Percentiles rank a stretch among this genome's conserved stretches.
These are phyloP conservation scores for Montifringilla adamsi DNA, from an alignment of 2,113 vertebrate species.

Conservation along the genomic window DNA sequence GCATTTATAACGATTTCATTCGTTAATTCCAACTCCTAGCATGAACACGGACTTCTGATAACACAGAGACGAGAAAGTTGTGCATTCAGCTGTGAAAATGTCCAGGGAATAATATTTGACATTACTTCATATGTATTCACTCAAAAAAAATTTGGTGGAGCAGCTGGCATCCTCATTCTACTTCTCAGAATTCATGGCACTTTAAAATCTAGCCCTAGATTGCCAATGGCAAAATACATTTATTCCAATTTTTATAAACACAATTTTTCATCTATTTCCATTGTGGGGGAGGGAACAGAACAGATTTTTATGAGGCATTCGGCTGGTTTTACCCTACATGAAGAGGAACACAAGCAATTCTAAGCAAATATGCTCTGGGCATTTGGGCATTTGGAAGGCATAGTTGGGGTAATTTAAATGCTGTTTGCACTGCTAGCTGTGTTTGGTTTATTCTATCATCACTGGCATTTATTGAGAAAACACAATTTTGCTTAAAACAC, in stretches of 20 bases:
- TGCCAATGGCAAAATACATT: not conserved
- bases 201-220: not conserved
- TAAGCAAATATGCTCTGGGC: not conserved
- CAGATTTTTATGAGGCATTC: not conserved
- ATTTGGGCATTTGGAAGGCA: not conserved
- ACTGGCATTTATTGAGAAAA: not conserved
- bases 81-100: constrained; percentile 1
- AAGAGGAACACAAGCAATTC: not conserved
- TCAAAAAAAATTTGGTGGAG: not conserved
- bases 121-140: not conserved
- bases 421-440: not conserved
- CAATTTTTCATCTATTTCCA: not conserved
- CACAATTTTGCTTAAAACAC: not conserved
- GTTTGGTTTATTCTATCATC: not conserved
- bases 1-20: not conserved
- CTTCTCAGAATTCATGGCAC: not conserved
- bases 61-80: not conserved
- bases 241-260: not conserved
- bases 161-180: not conserved
- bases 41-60: not conserved
- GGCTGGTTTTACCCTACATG: not conserved
- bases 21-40: not conserved
- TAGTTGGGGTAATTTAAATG: not conserved
- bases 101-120: not conserved
- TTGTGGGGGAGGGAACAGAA: rapidly evolving